phyloP scores from a whole-genome alignment of 2,888 invertebrate species.

The Colostygia pectinataria region DNA sequence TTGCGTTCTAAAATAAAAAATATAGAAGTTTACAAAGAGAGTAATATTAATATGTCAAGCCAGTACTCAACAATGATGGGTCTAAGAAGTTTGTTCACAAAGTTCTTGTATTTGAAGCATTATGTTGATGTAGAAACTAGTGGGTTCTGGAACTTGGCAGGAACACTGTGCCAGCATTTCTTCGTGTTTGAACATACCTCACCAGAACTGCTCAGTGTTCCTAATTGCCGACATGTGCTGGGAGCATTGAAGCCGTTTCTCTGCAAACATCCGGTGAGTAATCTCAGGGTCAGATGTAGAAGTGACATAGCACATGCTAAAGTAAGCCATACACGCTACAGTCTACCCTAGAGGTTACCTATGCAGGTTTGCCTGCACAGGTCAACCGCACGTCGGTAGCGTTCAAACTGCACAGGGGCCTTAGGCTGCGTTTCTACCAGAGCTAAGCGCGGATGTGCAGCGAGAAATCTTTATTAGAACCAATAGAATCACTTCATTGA shows the following conservation, averaged over 20 bases:
- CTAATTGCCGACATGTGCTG: slow-evolving; percentile 57
- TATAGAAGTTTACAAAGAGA: slow-evolving; percentile 47
- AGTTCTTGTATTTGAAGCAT: slow-evolving; percentile 64
- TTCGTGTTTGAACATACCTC: slow-evolving; percentile 63
- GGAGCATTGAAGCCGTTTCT: slow-evolving; percentile 55
- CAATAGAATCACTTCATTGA: too few species aligned
- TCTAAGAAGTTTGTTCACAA: slow-evolving; percentile 56
- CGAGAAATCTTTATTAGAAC: too few species aligned
- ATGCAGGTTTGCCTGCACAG: too few species aligned
- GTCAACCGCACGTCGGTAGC: too few species aligned
- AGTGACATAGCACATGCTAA: too few species aligned
- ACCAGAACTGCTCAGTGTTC: slow-evolving; percentile 52
- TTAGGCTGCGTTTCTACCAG: too few species aligned
- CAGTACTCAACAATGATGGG: slow-evolving; percentile 50
- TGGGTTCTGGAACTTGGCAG: slow-evolving; percentile 59
- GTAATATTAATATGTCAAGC: slow-evolving; percentile 40
- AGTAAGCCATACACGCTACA: too few species aligned
- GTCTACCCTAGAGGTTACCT: too few species aligned
- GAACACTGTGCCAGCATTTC: slow-evolving; percentile 62
- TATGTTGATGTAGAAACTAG: slow-evolving; percentile 51
- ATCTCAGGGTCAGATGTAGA: too few species aligned
- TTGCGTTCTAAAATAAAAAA: slow-evolving; percentile 37
- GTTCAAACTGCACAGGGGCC: too few species aligned
- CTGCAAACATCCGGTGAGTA: slow-evolving; percentile 36
- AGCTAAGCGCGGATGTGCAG: too few species aligned